Evolutionary conservation across 2,113 vertebrate genomes (phyloP).

Genomic region (Serilophus lunatus): DNA sequence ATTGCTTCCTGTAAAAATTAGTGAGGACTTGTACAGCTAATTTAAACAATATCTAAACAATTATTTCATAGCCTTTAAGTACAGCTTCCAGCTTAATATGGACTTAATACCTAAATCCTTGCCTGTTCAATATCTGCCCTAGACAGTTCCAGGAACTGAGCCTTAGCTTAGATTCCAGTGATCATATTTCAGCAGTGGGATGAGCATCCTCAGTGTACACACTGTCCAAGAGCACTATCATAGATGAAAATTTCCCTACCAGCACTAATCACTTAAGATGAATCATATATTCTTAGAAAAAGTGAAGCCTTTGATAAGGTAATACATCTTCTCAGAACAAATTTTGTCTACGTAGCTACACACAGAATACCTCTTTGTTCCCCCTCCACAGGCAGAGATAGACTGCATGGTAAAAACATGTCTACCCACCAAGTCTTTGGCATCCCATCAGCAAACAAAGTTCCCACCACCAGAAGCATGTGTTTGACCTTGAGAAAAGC

Average conservation of each 20-base stretch:
- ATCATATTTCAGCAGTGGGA: neutral
- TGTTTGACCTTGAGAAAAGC: constrained; percentile 66
- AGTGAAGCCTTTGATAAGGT: neutral
- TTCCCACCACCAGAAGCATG: neutral
- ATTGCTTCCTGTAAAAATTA: neutral
- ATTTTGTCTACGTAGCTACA: neutral
- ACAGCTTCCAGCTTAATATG: neutral
- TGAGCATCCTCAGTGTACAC: neutral
- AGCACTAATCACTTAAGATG: neutral
- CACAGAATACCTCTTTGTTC: neutral
- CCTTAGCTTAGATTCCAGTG: neutral
- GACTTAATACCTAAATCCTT: neutral
- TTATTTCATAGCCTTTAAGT: neutral
- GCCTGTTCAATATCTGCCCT: neutral
- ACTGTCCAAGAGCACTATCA: neutral
- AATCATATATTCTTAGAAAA: neutral
- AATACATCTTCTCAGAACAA: neutral
- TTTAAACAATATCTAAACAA: neutral
- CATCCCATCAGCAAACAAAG: neutral
- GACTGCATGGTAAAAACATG: neutral
- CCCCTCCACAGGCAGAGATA: neutral
- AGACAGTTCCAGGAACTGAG: neutral
- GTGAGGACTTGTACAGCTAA: neutral
- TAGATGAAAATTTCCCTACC: neutral
- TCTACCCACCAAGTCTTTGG: neutral